Evolutionary conservation across 2,797 vertebrate species (phyloP), one percentile per base, ranked within the genome.

Genomic region (Aselliscus stoliczkanus): DNA sequence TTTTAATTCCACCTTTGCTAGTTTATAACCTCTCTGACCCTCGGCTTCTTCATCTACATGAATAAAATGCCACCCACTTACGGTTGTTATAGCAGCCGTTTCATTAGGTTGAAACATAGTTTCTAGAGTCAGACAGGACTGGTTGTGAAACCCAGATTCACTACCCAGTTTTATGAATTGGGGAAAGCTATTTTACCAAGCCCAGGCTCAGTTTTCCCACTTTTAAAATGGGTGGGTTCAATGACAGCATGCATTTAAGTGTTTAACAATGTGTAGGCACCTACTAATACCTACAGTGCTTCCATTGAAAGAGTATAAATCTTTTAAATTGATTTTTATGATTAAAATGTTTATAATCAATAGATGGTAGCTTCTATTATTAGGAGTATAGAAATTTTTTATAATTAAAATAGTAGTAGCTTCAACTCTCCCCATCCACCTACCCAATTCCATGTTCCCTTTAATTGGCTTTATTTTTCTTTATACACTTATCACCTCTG

Each of bases 251-350:
- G 21, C 76, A 37, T 47, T 29, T 39, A 37, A 47, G 52, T 29
- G 34, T 37, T 47, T 58, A 34, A 5, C 56, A 21, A 65, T 1
- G 5, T 56, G 29, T 39, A n/a, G 29, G 15, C 4, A 15, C 29
- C 54, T 47, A 0, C 37, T 37, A 10, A 50, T 0, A 4, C 37
- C 2, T 70, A 0, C 4, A 42, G 23, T 67, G 7, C 42, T 29
- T 29, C 84, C 5, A 5, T 2, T 58, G 14, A 54, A 84, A 87
- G 37, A 77, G 29, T 10, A 11, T 56, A 58, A 58, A 58, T 80
- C 15, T 69, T 54, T 58, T 79, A 14, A 37, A 34, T 29, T 39
- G 69, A 54, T 54, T 72, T 81, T 77, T n/a, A 23, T 47, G 85
- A 82, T 44, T 27, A 64, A 27, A 34, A 21, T 9, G 6, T 65